Conservation (phyloP, 2,113 vertebrate species). For the Dolichallabes microphthalmus region DNA sequence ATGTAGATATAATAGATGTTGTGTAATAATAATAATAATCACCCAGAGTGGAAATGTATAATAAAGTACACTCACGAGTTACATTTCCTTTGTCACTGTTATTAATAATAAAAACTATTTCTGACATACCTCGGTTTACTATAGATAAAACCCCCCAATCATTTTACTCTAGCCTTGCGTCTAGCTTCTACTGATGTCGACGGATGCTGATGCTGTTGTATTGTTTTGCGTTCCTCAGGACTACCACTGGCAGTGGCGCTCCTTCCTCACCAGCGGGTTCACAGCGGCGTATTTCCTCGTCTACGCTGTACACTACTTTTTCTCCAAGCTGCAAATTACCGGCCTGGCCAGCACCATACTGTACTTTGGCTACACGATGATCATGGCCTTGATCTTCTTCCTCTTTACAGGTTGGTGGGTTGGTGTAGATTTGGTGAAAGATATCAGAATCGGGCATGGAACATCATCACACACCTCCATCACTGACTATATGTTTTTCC, state of each 20-base stretch:
- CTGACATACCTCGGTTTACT: too few species aligned
- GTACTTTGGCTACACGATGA: conserved; percentile 93
- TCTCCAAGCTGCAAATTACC: conserved; percentile 90
- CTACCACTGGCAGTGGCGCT: conserved; percentile 96
- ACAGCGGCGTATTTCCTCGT: conserved; percentile 91
- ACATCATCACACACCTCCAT: background rate
- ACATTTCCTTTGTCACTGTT: too few species aligned
- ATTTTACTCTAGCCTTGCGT: background rate
- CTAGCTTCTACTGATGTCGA: too few species aligned
- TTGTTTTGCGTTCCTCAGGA: conserved; percentile 69
- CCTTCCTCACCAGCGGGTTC: conserved; percentile 94
- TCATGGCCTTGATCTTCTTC: conserved; percentile 96
- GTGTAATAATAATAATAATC: too few species aligned
- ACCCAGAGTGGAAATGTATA: too few species aligned
- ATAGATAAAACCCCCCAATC: background rate
- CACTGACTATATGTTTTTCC: background rate
- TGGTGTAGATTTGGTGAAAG: background rate
- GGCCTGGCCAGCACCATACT: conserved; percentile 90
- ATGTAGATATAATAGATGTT: too few species aligned
- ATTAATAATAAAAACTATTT: too few species aligned
- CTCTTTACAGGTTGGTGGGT: conserved; percentile 82
- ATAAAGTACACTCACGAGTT: too few species aligned
- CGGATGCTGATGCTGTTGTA: background rate
- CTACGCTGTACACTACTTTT: conserved; percentile 92
- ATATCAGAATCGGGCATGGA: background rate